Evolutionary conservation across 1,140 invertebrate species (phyloP).

Genomic region (Myzus persicae): DNA sequence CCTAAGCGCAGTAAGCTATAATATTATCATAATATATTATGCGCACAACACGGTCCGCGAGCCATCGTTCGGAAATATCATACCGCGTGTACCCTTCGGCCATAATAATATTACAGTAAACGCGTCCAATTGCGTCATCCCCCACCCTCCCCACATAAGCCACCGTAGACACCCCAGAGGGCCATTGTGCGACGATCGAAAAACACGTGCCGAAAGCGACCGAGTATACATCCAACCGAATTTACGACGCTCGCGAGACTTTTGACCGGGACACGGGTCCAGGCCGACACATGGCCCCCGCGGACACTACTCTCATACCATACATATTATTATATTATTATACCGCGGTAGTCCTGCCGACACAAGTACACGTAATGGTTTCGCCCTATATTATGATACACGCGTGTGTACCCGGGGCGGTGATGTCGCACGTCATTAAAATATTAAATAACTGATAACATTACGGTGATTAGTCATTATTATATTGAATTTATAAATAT

Average conservation of each 20-base stretch:
- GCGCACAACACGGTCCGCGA: background rate
- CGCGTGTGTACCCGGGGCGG: background rate
- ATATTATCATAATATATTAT: background rate
- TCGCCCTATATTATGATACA: no score
- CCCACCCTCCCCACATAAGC: background rate
- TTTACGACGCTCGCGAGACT: constrained; percentile 48
- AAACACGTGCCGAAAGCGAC: constrained; percentile 48
- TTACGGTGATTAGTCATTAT: background rate
- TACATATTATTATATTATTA: background rate
- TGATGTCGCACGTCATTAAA: background rate
- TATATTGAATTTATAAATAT: background rate
- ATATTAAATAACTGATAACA: background rate
- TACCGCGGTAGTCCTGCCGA: no score
- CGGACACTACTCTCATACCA: background rate
- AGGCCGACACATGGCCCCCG: background rate
- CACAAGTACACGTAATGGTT: background rate
- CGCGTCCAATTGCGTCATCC: background rate
- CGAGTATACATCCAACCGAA: background rate
- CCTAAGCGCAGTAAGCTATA: background rate
- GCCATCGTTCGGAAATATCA: constrained; percentile 3
- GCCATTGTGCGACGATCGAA: constrained; percentile 25
- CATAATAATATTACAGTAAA: background rate
- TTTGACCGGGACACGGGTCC: constrained; percentile 48
- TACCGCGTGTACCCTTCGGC: background rate
- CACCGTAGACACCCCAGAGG: background rate